A percentile compares a stretch with the other conserved stretches of the same genome.
Conservation (phyloP, 2,888 invertebrate genomes). For the Glyphotaelius pellucidus region DNA sequence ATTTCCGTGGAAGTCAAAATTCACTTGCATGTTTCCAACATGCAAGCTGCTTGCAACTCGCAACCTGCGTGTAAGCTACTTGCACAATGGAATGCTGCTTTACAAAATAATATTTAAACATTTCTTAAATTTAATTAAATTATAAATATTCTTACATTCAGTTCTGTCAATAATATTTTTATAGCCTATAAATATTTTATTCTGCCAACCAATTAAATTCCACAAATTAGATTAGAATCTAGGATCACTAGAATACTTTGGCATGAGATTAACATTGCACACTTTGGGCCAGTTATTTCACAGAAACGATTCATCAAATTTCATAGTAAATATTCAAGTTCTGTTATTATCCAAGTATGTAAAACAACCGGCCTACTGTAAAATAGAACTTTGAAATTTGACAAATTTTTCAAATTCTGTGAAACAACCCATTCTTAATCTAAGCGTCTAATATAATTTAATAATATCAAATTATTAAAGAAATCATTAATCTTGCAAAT, state of each 20-base stretch:
- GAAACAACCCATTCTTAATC: neutral
- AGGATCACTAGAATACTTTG: slow-evolving; percentile 38
- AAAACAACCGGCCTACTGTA: too few species aligned
- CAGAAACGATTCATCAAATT: too few species aligned
- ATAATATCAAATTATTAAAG: slow-evolving; percentile 2
- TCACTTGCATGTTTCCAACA: too few species aligned
- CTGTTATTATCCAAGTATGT: too few species aligned
- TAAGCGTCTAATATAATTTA: neutral
- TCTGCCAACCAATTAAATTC: neutral
- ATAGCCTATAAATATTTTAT: neutral
- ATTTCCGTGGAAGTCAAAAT: too few species aligned
- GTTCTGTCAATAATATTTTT: neutral
- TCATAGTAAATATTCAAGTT: too few species aligned
- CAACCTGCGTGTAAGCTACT: too few species aligned
- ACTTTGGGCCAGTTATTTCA: neutral
- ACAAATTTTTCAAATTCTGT: too few species aligned
- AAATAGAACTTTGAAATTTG: too few species aligned
- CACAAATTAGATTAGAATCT: neutral
- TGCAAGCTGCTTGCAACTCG: too few species aligned
- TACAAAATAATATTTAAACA: too few species aligned
- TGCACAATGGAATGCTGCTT: too few species aligned
- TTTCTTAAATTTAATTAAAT: neutral
- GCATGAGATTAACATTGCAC: slow-evolving; percentile 34
- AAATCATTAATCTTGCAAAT: neutral
- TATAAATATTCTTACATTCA: neutral